A percentile compares a stretch with the other conserved stretches of the same genome.
phyloP scores from a whole-genome alignment of 2,113 vertebrate species.

The Corynorhinus townsendii region DNA sequence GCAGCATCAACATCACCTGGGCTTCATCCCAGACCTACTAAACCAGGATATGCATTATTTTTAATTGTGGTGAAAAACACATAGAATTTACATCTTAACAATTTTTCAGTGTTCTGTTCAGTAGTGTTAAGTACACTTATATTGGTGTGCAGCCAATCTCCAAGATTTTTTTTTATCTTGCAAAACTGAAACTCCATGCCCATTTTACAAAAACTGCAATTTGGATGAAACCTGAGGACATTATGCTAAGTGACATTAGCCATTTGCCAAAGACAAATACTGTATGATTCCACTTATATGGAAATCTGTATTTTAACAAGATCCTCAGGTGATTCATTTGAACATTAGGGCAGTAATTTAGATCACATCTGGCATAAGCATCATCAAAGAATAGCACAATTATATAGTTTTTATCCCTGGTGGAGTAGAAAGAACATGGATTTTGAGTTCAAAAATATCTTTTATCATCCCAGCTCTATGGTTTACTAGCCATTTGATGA shows the following conservation, averaged over 20 bases:
- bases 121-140: background rate
- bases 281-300: background rate
- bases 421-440: background rate
- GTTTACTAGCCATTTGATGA: background rate
- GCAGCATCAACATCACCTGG: fast-evolving
- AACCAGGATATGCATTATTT: background rate
- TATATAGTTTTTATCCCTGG: background rate
- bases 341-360: background rate
- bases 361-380: background rate
- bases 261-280: background rate
- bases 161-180: background rate
- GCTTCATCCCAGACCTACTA: background rate
- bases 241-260: background rate
- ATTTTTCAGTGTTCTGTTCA: background rate
- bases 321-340: background rate
- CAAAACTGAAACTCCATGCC: background rate
- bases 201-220: background rate
- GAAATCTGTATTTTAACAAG: background rate
- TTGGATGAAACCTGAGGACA: background rate
- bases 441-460: background rate
- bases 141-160: background rate
- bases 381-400: background rate
- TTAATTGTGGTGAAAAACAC: background rate
- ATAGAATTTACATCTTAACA: background rate
- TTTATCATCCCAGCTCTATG: background rate